Base-by-base conservation (phyloP, 2,113 vertebrate species). In the Hylia prasina region DNA sequence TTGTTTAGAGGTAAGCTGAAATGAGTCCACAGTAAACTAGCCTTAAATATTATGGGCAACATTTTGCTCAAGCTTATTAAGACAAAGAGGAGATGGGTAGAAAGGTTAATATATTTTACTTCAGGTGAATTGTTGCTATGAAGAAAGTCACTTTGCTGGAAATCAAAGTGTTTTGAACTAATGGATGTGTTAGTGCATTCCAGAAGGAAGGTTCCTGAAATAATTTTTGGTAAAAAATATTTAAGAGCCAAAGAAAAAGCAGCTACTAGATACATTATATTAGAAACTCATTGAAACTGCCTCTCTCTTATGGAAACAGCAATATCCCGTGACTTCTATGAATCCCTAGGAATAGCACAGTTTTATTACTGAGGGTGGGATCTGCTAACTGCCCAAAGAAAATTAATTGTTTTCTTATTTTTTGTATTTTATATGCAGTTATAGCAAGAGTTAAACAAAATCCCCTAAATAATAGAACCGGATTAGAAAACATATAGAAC, bases 91-190 rank as follows among this genome's bases (percentile, higher is more conserved):
- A 82, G 16, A 68, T 0, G 1, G 40, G 7, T 47, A 25, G 45
- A 87, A 91, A 79, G 64, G 75, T 85, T 92, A 94, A 90, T 68
- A 76, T 68, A 53, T 87, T 89, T 95, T 44, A 76, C 15, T 76
- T 73, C 37, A 73, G 58, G 64, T 89, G 27, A 77, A 93, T 44
- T 78, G 13, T 56, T 73, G 5, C 18, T 65, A 39, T 87, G 60
- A 89, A 92, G 42, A 80, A 92, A 89, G 70, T 39, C 5, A 54
- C 33, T 65, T 65, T 89, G 21, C 17, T 86, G 75, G 65, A 94
- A 77, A 86, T 50, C 2, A 3, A 93, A 51, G 54, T 4, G 30
- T 90, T 92, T 90, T 77, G 37, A 85, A 70, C 35, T 71, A 61
- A 76, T 54, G 57, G 13, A 19, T 25, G 5, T 39, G 30, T 73